Evolutionary conservation across 2,888 invertebrate genomes (phyloP).

Genomic region (Xylophagus ater): DNA sequence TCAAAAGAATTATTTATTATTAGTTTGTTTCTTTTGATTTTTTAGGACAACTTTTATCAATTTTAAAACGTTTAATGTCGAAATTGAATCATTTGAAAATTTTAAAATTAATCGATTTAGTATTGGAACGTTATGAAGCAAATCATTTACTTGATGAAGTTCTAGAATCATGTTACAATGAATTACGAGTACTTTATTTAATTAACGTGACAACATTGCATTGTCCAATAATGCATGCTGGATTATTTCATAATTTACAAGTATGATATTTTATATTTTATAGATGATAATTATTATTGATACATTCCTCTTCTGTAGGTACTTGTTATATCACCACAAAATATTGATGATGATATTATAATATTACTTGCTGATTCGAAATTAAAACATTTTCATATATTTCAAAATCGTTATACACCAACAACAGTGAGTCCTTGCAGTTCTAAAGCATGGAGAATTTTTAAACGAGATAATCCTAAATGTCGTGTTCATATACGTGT

Average conservation of each 20-base stretch:
- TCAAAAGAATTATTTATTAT: constrained; percentile 8
- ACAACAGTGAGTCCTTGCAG: constrained; percentile 44
- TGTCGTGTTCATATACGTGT: constrained; percentile 59
- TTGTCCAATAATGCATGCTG: constrained; percentile 61
- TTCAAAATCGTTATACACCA: constrained; percentile 61
- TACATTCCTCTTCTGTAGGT: constrained; percentile 42
- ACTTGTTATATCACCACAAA: constrained; percentile 58
- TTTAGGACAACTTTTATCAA: constrained; percentile 49
- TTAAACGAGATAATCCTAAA: constrained; percentile 46
- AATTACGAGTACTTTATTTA: constrained; percentile 51
- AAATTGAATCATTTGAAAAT: constrained; percentile 51
- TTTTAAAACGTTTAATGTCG: constrained; percentile 54
- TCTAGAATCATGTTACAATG: constrained; percentile 50
- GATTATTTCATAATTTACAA: constrained; percentile 61
- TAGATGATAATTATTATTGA: no score
- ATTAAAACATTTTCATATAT: constrained; percentile 55
- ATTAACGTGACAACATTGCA: constrained; percentile 61
- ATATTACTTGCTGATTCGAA: constrained; percentile 51
- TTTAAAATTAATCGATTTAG: constrained; percentile 60
- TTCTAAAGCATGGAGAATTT: constrained; percentile 39
- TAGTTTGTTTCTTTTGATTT: background rate
- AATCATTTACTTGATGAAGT: constrained; percentile 61
- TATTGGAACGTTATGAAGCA: constrained; percentile 60
- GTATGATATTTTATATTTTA: no score
- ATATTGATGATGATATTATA: constrained; percentile 60